Percentiles rank a stretch among this genome's conserved stretches.
Evolutionary conservation across 2,797 vertebrate genomes (phyloP).

Genomic region (Neoniphon sammara): DNA sequence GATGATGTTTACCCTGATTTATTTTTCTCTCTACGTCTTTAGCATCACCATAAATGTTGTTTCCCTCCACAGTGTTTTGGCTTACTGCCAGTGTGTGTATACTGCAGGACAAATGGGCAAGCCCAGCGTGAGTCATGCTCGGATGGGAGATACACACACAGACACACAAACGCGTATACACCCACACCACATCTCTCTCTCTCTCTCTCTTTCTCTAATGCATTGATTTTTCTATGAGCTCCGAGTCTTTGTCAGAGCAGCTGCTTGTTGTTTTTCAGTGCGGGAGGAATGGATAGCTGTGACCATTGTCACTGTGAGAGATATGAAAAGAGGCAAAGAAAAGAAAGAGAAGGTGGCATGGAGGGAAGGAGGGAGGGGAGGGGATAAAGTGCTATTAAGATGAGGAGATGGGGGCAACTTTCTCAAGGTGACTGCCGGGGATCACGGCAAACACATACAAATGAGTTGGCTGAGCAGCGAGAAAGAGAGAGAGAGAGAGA

Average conservation of each 20-base stretch:
- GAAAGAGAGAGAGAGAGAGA: background rate
- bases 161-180: slow-evolving; percentile 3
- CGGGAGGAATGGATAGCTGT: slow-evolving; percentile 12
- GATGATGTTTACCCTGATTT: slow-evolving; percentile 53
- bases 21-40: slow-evolving; percentile 17
- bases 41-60: slow-evolving; percentile 27
- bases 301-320: slow-evolving; percentile 39
- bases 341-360: background rate
- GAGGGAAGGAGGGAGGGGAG: slow-evolving; percentile 17
- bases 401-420: slow-evolving; percentile 50
- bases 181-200: slow-evolving; percentile 42
- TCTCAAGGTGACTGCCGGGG: slow-evolving; percentile 75
- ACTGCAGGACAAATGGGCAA: slow-evolving; percentile 56
- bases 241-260: slow-evolving; percentile 48
- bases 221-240: slow-evolving; percentile 66
- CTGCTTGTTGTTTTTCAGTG: slow-evolving; percentile 26
- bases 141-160: slow-evolving; percentile 31
- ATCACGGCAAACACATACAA: slow-evolving; percentile 68
- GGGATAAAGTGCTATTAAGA: slow-evolving; percentile 73
- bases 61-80: slow-evolving; percentile 43
- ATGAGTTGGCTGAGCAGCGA: slow-evolving; percentile 53
- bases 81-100: slow-evolving; percentile 12
- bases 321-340: slow-evolving; percentile 30
- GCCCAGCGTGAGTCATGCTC: slow-evolving; percentile 61
- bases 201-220: slow-evolving; percentile 44